Conservation (phyloP, 2,113 vertebrate genomes). For the Bombycilla garrulus region DNA sequence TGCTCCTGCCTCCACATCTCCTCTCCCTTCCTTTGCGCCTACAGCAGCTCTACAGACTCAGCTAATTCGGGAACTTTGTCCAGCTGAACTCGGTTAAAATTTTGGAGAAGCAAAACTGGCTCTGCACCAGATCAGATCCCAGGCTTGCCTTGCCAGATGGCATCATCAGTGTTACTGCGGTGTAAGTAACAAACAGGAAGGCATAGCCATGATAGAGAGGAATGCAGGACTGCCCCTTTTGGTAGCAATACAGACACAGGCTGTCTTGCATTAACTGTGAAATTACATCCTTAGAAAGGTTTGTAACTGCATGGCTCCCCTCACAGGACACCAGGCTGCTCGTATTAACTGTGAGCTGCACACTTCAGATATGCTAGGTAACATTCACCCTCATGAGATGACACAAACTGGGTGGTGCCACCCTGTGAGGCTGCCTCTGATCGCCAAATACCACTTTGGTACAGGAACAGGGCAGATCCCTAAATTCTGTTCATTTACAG, state of each 20-base stretch:
- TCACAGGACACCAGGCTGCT: not conserved
- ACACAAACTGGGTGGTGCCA: not conserved
- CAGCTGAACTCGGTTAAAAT: not conserved
- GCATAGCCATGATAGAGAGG: not conserved
- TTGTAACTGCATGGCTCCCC: not conserved
- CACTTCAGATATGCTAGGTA: not conserved
- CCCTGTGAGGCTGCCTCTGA: not conserved
- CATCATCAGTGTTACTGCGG: not conserved
- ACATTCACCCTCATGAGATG: too few species aligned
- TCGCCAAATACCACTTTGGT: not conserved
- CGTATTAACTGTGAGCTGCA: fast-evolving
- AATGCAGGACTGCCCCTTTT: not conserved
- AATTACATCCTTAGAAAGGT: not conserved
- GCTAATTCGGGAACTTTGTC: not conserved
- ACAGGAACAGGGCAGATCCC: not conserved
- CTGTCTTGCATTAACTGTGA: not conserved
- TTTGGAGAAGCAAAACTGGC: not conserved
- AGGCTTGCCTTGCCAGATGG: constrained; percentile 12
- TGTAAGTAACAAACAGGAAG: not conserved
- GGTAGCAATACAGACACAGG: not conserved
- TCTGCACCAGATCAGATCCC: not conserved
- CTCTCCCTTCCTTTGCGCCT: not conserved
- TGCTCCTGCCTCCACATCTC: not conserved
- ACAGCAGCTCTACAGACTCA: not conserved
- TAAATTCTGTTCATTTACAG: not conserved